Percentiles rank a stretch among this genome's conserved stretches.
Evolutionary conservation across 2,113 vertebrate genomes (phyloP).

Genomic region (Indicator maculatus): DNA sequence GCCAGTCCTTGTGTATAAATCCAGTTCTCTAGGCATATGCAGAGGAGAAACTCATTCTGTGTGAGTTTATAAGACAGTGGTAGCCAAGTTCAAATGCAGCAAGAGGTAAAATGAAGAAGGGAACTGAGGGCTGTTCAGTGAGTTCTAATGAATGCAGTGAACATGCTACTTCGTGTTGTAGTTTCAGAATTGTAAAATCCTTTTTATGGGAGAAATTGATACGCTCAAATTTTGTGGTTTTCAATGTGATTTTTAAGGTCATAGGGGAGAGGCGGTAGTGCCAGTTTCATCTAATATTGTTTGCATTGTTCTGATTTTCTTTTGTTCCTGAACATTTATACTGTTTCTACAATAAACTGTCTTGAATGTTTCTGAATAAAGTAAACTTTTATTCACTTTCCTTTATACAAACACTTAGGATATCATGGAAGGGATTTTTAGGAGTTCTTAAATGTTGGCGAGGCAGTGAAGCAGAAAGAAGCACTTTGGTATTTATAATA

Average conservation of each 20-base stretch:
- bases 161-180: neutral
- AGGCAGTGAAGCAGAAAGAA: neutral
- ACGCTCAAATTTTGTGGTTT: neutral
- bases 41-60: neutral
- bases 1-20: neutral
- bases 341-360: neutral
- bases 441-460: neutral
- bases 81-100: neutral
- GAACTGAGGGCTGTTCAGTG: neutral
- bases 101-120: neutral
- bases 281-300: neutral
- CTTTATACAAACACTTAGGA: neutral
- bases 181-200: neutral
- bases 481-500: neutral
- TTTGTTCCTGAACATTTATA: neutral
- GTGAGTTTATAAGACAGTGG: neutral
- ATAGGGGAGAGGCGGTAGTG: neutral
- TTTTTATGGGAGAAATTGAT: neutral
- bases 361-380: neutral
- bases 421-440: neutral
- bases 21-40: neutral
- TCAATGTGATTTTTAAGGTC: neutral
- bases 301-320: neutral
- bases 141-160: neutral
- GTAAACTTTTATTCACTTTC: neutral